phyloP scores from a whole-genome alignment of 2,888 invertebrate genomes.

The Latheticus oryzae region DNA sequence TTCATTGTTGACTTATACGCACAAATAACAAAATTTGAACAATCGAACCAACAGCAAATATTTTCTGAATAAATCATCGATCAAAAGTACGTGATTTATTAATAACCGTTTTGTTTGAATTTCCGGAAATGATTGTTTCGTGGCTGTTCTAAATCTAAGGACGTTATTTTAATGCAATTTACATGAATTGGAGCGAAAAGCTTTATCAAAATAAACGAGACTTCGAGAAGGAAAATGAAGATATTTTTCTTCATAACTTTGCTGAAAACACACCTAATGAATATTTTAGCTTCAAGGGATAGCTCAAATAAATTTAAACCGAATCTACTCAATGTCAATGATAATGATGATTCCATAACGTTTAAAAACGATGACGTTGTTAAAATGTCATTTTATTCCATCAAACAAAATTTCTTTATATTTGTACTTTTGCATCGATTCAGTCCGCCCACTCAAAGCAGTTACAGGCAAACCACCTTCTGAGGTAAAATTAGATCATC shows the following conservation, averaged over 20 bases:
- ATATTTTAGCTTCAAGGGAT: too few species aligned
- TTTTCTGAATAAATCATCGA: slow-evolving; percentile 1
- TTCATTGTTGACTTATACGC: too few species aligned
- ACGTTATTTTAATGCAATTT: slow-evolving; percentile 2
- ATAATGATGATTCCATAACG: too few species aligned
- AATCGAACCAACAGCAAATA: neutral
- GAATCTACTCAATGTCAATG: too few species aligned
- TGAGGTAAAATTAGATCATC: slow-evolving; percentile 23
- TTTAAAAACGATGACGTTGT: too few species aligned
- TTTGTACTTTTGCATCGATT: too few species aligned
- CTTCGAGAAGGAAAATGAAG: neutral
- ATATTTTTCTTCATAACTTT: neutral
- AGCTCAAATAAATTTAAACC: too few species aligned
- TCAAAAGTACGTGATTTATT: slow-evolving; percentile 7
- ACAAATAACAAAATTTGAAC: slow-evolving; percentile 1
- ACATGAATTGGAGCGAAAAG: slow-evolving; percentile 6
- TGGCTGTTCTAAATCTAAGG: neutral
- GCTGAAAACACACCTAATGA: too few species aligned
- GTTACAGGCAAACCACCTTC: slow-evolving; percentile 9
- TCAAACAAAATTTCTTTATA: too few species aligned
- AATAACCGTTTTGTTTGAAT: slow-evolving; percentile 13
- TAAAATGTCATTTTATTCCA: too few species aligned
- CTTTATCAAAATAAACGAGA: slow-evolving; percentile 1
- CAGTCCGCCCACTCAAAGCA: slow-evolving; percentile 3
- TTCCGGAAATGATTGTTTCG: slow-evolving; percentile 11